Evolutionary conservation across 2,113 vertebrate genomes (phyloP), one percentile per base, ranked within the genome.

Genomic region (Gobio gobio): DNA sequence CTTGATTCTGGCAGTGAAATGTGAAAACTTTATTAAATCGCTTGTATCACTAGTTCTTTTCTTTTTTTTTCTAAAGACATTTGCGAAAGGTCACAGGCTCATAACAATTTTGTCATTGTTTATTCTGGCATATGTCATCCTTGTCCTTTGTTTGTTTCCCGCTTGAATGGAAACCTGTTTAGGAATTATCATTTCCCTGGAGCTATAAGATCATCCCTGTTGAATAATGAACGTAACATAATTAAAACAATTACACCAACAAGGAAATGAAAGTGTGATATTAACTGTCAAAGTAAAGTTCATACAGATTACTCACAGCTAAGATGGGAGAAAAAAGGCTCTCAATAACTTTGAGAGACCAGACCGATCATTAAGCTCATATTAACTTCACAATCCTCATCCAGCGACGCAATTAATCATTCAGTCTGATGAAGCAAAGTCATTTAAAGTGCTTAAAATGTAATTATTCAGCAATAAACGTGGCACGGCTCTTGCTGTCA

Each of bases 381-480:
- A 92, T 92, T 92, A 93, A 87, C 86, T n/a, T 72, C 72, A 75
- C 63, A 85, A 86, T 88, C 84, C 91, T 91, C 76, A 83, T 84
- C 86, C 88, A 74, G 74, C 73, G 86, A 85, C 40, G 83, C 83
- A 92, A 94, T 93, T 93, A 92, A 92, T 94, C 91, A 93, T 91
- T 88, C 89, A 85, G 87, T 87, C 85, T 83, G 87, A 89, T 87
- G 88, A 89, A 88, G 85, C 87, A 64, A 87, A 92, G 89, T 92
- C 86, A 91, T 92, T 91, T 91, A 78, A 90, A 93, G 91, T 92
- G 87, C 90, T 94, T 94, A 89, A 93, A 93, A 93, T 91, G 86
- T 91, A 94, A 94, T 93, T 92, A 93, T 92, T 92, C 89, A 85
- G 64, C 83, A 85, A 91, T 90, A 91, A 94, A 92, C 90, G 91